Conservation (phyloP, 2,888 invertebrate species). For the Linnaemya tessellans region DNA sequence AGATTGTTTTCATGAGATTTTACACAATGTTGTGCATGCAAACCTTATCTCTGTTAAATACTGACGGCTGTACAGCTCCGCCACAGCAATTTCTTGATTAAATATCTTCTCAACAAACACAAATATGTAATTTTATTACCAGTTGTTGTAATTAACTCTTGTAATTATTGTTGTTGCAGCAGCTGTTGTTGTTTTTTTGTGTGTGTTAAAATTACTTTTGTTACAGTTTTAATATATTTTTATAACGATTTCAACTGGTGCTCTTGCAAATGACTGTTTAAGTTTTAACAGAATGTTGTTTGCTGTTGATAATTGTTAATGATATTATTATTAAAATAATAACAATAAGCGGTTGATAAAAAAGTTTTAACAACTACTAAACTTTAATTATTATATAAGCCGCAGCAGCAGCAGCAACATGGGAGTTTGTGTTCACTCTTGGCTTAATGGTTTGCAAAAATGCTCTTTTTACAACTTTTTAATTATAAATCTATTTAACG, state of each 20-base stretch:
- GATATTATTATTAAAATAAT: conserved; percentile 23
- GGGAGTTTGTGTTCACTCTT: background rate
- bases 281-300: conserved; percentile 14
- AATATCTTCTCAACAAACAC: background rate
- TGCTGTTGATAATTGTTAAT: conserved; percentile 42
- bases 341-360: conserved; percentile 27
- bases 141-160: conserved; percentile 20
- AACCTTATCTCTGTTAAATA: background rate
- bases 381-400: background rate
- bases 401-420: background rate
- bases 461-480: background rate
- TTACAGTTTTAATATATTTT: conserved; percentile 38
- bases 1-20: no score
- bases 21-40: no score
- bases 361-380: conserved; percentile 21
- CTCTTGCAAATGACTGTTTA: conserved; percentile 24
- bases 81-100: background rate
- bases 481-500: no score
- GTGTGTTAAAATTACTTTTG: conserved; percentile 33
- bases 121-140: conserved; percentile 18
- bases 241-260: conserved; percentile 2
- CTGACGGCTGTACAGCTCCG: background rate
- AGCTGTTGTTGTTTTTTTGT: conserved; percentile 33
- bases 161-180: conserved; percentile 3
- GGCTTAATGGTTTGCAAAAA: background rate